Percentiles rank a stretch among this genome's conserved stretches.
phyloP scores from a whole-genome alignment of 2,113 vertebrate genomes.

The Cinclus mexicanus region DNA sequence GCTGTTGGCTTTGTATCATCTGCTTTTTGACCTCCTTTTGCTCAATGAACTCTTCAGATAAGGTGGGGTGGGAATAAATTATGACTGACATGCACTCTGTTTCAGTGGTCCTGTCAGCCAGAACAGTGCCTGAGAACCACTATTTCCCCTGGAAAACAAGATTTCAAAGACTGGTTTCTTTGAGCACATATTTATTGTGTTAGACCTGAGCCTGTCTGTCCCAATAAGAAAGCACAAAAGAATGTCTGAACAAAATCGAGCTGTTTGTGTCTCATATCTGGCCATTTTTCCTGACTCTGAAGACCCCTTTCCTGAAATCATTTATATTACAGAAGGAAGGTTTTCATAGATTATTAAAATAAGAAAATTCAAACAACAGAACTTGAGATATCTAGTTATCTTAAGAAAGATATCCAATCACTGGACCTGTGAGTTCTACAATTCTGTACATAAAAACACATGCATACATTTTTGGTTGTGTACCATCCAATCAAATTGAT shows the following conservation, averaged over 20 bases:
- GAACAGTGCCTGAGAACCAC: background rate
- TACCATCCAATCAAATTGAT: background rate
- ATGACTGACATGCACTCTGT: background rate
- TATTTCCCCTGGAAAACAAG: background rate
- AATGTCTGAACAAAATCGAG: background rate
- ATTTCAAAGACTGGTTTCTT: background rate
- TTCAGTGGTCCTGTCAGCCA: background rate
- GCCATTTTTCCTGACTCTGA: background rate
- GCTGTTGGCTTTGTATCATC: background rate
- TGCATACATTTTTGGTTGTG: rapidly evolving
- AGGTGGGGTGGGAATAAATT: background rate
- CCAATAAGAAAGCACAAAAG: background rate
- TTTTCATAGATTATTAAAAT: background rate
- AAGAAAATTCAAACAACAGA: background rate
- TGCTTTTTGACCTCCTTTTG: background rate
- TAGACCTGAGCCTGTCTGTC: background rate
- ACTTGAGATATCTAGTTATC: background rate
- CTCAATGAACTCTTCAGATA: background rate
- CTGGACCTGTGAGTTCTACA: background rate
- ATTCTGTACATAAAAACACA: background rate
- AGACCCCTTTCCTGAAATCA: background rate
- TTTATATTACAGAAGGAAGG: background rate
- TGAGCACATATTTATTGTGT: background rate
- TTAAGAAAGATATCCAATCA: background rate
- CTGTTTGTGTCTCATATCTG: background rate